phyloP scores from a whole-genome alignment of 2,113 vertebrate genomes.

The Gobius niger region DNA sequence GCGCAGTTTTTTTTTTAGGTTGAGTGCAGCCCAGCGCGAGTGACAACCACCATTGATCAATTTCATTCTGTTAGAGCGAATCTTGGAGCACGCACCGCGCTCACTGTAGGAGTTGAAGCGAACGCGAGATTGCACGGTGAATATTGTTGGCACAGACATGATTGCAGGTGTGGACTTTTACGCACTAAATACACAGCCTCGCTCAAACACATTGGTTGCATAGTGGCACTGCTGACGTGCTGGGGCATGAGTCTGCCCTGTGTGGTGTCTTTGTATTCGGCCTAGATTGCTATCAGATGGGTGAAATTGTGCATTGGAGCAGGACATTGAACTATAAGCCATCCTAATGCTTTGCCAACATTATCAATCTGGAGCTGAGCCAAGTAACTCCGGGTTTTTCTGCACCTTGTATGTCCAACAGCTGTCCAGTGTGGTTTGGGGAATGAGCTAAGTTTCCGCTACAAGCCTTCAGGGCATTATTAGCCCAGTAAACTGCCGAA shows the following conservation, averaged over 20 bases:
- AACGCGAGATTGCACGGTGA: conserved; percentile 39
- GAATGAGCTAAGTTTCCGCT: neutral
- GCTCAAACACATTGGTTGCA: conserved; percentile 11
- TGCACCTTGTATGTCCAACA: conserved; percentile 1
- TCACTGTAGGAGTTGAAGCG: conserved; percentile 29
- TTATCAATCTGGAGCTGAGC: neutral
- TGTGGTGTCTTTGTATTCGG: conserved; percentile 21
- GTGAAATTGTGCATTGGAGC: conserved; percentile 1
- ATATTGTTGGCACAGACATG: conserved; percentile 46
- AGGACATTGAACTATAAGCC: neutral
- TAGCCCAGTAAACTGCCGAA: neutral
- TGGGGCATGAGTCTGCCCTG: conserved; percentile 33
- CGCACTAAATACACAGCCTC: conserved; percentile 38
- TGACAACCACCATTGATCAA: conserved; percentile 6
- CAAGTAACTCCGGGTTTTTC: conserved; percentile 5
- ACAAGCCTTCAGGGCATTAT: conserved; percentile 9
- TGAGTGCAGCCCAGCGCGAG: neutral
- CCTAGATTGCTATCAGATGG: conserved; percentile 21
- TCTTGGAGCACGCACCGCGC: neutral
- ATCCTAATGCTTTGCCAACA: neutral
- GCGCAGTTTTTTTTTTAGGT: neutral
- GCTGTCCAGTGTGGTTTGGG: conserved; percentile 17
- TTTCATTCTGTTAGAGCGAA: neutral
- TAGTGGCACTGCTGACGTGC: conserved; percentile 34
- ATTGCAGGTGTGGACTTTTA: conserved; percentile 52